phyloP scores from a whole-genome alignment of 2,888 invertebrate species.

The Tachystola acroxantha region DNA sequence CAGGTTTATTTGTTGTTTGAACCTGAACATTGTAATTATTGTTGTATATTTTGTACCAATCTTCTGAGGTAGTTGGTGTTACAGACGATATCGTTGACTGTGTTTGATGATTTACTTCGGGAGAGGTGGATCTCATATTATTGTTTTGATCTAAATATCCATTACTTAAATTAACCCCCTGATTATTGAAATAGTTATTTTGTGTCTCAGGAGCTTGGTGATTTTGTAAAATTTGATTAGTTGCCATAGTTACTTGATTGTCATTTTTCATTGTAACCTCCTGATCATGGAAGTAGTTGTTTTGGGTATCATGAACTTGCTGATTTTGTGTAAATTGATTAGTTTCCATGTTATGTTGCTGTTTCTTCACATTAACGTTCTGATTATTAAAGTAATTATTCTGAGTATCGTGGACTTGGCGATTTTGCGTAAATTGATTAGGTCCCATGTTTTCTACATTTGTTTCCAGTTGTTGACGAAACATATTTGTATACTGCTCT shows the following conservation, averaged over 20 bases:
- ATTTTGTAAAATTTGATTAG: neutral
- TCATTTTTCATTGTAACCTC: constrained; percentile 1
- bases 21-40: constrained; percentile 1
- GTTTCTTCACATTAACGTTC: neutral
- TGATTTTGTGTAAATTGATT: neutral
- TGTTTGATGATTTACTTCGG: constrained; percentile 12
- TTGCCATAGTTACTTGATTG: constrained; percentile 4
- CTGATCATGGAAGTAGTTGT: neutral
- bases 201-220: neutral
- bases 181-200: neutral
- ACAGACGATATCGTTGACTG: constrained; percentile 15
- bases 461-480: constrained; percentile 44
- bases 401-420: constrained; percentile 7
- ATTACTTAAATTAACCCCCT: constrained; percentile 2
- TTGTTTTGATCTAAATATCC: constrained; percentile 13
- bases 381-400: neutral
- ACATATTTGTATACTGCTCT: constrained; percentile 59
- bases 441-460: constrained; percentile 16
- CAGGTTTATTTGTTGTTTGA: constrained; percentile 3
- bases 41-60: constrained; percentile 11
- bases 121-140: constrained; percentile 9
- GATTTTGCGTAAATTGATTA: constrained; percentile 4
- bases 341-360: neutral
- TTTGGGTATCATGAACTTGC: neutral
- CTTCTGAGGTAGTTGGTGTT: constrained; percentile 7